phyloP scores from a whole-genome alignment of 2,113 vertebrate species.

The Paracanthobrama guichenoti region DNA sequence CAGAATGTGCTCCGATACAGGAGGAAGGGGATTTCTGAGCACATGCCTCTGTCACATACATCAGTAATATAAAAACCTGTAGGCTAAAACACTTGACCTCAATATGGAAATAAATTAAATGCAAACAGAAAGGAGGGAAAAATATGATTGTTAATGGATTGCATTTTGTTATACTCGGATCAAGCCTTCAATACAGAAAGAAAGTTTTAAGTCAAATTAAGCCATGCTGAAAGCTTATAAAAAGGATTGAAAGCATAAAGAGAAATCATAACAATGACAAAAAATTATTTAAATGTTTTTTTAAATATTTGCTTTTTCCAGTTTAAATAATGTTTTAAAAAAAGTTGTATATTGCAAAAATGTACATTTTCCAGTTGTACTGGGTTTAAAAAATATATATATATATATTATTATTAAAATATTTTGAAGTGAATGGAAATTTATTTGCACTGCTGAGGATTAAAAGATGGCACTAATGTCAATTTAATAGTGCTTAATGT shows the following conservation, averaged over 20 bases:
- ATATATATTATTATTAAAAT: no score
- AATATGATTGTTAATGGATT: constrained; percentile 53
- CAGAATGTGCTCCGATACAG: constrained; percentile 57
- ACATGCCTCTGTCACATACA: constrained; percentile 32
- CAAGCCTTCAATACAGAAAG: constrained; percentile 39
- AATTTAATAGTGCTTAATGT: constrained; percentile 28
- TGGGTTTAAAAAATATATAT: no score
- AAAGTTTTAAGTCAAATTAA: constrained; percentile 59
- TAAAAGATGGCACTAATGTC: neutral
- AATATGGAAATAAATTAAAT: constrained; percentile 20
- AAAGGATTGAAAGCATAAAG: constrained; percentile 13
- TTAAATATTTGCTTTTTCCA: neutral
- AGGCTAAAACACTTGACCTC: constrained; percentile 17
- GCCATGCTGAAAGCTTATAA: constrained; percentile 30
- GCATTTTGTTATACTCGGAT: constrained; percentile 30
- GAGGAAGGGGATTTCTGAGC: constrained; percentile 51
- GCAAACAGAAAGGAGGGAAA: constrained; percentile 14
- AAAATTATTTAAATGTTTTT: neutral
- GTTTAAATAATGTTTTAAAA: neutral
- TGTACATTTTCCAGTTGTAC: neutral
- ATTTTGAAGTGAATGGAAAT: constrained; percentile 2
- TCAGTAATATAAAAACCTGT: neutral
- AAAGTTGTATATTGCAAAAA: neutral
- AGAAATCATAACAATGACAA: neutral
- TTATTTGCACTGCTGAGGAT: neutral